Conservation (phyloP, 92 coral and sea anemone genomes). For the Ricordea florida region DNA sequence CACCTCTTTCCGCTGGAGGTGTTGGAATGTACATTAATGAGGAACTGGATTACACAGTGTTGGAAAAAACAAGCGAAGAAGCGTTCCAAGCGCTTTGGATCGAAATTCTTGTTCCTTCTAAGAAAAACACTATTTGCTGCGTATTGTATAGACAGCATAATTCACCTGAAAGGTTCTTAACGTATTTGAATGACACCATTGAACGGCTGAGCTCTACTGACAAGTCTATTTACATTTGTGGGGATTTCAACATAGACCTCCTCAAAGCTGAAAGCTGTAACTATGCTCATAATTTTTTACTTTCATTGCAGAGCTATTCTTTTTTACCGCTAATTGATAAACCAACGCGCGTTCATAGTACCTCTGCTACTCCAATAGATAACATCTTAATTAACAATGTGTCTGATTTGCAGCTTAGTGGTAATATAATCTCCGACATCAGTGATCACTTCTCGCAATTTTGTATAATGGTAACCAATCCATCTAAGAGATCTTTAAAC, state of each 20-base stretch:
- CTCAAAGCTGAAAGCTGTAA: constrained; percentile 23
- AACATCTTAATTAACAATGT: too few relatives aligned
- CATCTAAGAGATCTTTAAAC: too few relatives aligned
- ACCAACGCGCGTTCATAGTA: constrained; percentile 44
- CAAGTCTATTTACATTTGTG: constrained; percentile 39
- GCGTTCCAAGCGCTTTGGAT: constrained; percentile 35
- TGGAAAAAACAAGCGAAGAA: constrained; percentile 24
- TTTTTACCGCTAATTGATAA: constrained; percentile 25
- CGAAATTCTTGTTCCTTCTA: constrained; percentile 1
- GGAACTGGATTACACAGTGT: neutral
- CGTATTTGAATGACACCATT: constrained; percentile 27
- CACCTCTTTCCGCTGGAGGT: constrained; percentile 70
- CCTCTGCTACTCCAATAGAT: constrained; percentile 14
- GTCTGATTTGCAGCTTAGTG: too few relatives aligned
- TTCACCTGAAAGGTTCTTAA: constrained; percentile 16
- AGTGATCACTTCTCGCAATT: constrained; percentile 33
- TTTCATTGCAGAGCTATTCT: constrained; percentile 22
- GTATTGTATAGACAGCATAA: constrained; percentile 47
- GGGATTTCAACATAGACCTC: constrained; percentile 50
- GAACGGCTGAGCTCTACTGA: constrained; percentile 21
- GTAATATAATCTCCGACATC: constrained; percentile 10
- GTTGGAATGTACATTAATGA: constrained; percentile 60
- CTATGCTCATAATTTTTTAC: constrained; percentile 32
- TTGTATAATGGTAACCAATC: too few relatives aligned
- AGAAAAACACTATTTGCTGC: constrained; percentile 8